Conservation (phyloP, 1,140 invertebrate genomes). For the Bradynema listronoti region DNA sequence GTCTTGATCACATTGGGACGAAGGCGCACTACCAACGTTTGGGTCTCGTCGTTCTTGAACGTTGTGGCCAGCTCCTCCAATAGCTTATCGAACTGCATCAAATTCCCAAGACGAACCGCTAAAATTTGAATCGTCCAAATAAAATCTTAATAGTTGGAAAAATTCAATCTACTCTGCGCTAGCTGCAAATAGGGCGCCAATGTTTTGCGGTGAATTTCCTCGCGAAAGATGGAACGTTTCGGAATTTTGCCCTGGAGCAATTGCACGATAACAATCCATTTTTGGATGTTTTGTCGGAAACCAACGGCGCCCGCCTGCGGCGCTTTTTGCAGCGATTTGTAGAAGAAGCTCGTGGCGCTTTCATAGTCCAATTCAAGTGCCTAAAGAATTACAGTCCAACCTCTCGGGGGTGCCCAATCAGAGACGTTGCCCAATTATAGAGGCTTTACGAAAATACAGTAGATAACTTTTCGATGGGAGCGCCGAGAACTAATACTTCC, state of each 20-base stretch:
- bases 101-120: constrained; percentile 87
- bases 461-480: no score
- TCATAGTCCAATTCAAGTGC: constrained; percentile 93
- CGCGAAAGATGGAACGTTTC: constrained; percentile 70
- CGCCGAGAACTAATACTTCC: no score
- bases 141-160: constrained; percentile 7
- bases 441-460: no score
- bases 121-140: constrained; percentile 21
- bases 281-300: constrained; percentile 96
- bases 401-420: no score
- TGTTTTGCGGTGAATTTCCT: constrained; percentile 75
- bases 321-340: constrained; percentile 84
- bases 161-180: constrained; percentile 69
- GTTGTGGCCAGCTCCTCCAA: constrained; percentile 67
- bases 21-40: constrained; percentile 63
- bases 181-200: constrained; percentile 91
- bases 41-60: constrained; percentile 51
- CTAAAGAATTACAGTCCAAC: no score
- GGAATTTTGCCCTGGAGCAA: constrained; percentile 92
- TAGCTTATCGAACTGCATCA: constrained; percentile 86
- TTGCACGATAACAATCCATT: constrained; percentile 88
- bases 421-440: no score
- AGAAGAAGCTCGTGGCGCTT: constrained; percentile 85
- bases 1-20: constrained; percentile 99
- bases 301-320: constrained; percentile 91